phyloP scores from a whole-genome alignment of 2,888 invertebrate genomes.

The Cryptophagus acutangulus region DNA sequence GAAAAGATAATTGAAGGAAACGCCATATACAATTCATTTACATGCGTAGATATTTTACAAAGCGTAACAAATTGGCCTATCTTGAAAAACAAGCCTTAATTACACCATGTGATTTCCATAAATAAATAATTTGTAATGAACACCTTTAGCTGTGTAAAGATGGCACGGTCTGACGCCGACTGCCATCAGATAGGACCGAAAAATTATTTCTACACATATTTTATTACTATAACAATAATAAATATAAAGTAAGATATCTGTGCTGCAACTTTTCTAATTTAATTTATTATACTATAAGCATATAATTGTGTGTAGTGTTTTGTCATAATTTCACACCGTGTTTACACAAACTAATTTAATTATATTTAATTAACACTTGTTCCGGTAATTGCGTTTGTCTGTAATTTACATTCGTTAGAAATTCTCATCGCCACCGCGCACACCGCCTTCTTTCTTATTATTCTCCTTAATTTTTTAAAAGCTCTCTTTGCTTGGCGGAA shows the following conservation, averaged over 20 bases:
- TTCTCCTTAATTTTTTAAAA: neutral
- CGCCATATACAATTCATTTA: constrained; percentile 25
- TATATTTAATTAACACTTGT: constrained; percentile 41
- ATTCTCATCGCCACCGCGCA: too few species aligned
- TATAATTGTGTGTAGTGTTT: constrained; percentile 28
- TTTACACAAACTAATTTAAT: constrained; percentile 38
- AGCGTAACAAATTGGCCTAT: constrained; percentile 34
- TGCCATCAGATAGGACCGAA: constrained; percentile 25
- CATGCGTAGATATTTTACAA: constrained; percentile 29
- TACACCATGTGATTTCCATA: constrained; percentile 31
- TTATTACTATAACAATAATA: too few species aligned
- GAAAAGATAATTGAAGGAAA: constrained; percentile 31
- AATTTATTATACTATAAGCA: neutral
- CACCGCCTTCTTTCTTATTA: constrained; percentile 1
- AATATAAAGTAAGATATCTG: neutral
- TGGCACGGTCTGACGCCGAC: constrained; percentile 28
- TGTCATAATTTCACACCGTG: constrained; percentile 44
- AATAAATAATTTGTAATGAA: constrained; percentile 36
- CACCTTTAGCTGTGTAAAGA: constrained; percentile 31
- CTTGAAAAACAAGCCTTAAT: constrained; percentile 30
- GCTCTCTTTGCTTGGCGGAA: too few species aligned
- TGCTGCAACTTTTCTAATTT: neutral
- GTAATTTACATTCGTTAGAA: constrained; percentile 37
- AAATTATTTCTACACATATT: neutral
- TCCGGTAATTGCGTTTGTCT: constrained; percentile 42